Conservation (phyloP, 1,140 invertebrate genomes). For the Drosophila mayri region DNA sequence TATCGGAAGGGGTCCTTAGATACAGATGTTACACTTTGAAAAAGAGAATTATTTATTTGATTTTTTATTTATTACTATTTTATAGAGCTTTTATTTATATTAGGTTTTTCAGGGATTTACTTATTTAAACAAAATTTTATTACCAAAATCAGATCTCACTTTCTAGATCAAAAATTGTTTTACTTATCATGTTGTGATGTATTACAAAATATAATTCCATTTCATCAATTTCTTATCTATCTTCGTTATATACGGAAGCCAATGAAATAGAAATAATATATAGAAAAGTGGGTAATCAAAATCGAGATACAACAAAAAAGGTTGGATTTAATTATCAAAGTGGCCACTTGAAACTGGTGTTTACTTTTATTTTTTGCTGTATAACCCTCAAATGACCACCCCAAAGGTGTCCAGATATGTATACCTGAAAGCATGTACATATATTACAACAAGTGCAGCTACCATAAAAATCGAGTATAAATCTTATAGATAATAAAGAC, state of each 20-base stretch:
- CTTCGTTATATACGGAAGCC: not conserved
- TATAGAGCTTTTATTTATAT: not conserved
- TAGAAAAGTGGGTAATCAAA: not conserved
- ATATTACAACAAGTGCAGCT: too few species aligned
- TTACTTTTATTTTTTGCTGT: conserved; percentile 8
- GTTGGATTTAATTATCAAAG: not conserved
- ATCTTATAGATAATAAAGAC: too few species aligned
- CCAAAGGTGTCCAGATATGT: not conserved
- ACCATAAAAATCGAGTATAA: too few species aligned
- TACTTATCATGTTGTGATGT: not conserved
- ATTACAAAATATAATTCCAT: conserved; percentile 1
- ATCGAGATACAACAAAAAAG: conserved; percentile 1
- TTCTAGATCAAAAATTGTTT: not conserved
- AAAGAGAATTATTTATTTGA: not conserved
- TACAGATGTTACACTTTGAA: not conserved
- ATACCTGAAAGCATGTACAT: conserved; percentile 4
- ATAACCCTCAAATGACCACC: conserved; percentile 4
- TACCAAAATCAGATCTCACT: not conserved
- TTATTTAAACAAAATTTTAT: too few species aligned
- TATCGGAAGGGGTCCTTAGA: not conserved
- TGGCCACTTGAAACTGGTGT: conserved; percentile 5
- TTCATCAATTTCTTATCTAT: not conserved
- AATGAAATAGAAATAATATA: not conserved
- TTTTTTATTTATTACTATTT: not conserved
- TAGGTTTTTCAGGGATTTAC: too few species aligned